Conservation (phyloP, 2,113 vertebrate genomes). For the Tautogolabrus adspersus region DNA sequence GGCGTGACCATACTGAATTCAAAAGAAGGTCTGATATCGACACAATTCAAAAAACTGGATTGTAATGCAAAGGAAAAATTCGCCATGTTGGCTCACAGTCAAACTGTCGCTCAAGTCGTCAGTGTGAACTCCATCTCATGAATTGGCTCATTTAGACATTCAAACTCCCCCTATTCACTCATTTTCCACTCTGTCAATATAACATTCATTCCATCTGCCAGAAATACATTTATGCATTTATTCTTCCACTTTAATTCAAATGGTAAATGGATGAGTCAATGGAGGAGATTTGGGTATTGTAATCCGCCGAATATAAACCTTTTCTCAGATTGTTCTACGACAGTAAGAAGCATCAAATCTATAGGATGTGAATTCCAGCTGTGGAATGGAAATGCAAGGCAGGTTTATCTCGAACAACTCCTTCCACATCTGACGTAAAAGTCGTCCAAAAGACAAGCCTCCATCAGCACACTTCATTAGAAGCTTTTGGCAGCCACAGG, state of each 20-base stretch:
- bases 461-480: conserved; percentile 17
- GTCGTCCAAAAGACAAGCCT: neutral
- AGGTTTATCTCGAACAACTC: neutral
- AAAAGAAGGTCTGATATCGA: neutral
- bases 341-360: neutral
- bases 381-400: neutral
- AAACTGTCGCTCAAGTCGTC: conserved; percentile 23
- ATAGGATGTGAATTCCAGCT: conserved; percentile 2
- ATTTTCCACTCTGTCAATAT: neutral
- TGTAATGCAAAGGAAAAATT: conserved; percentile 6
- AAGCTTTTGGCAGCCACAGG: conserved; percentile 18
- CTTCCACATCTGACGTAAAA: neutral
- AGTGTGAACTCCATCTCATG: conserved; percentile 14
- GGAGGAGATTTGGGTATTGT: conserved; percentile 10
- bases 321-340: conserved; percentile 21
- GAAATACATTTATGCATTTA: conserved; percentile 29
- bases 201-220: conserved; percentile 13
- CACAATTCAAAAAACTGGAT: neutral
- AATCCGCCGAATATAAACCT: conserved; percentile 41
- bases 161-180: conserved; percentile 23
- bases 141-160: conserved; percentile 37
- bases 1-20: conserved; percentile 28
- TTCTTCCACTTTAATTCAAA: conserved; percentile 20
- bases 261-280: conserved; percentile 1
- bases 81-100: conserved; percentile 15